Evolutionary conservation across 2,113 vertebrate genomes (phyloP).

Genomic region (Penelope pileata): DNA sequence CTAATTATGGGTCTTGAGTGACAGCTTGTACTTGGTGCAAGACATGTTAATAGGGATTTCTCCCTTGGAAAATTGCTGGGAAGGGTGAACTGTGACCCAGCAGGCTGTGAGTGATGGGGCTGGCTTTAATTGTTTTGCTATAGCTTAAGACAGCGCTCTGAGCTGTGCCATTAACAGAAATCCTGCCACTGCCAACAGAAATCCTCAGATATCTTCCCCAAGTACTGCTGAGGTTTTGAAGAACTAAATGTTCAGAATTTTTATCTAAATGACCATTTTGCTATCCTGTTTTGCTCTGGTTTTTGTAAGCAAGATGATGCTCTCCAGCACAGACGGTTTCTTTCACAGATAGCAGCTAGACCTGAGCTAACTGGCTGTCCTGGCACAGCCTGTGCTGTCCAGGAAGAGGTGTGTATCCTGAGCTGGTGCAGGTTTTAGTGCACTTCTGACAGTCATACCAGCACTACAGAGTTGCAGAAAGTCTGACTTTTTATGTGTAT

Average conservation of each 20-base stretch:
- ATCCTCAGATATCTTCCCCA: background rate
- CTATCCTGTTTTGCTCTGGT: background rate
- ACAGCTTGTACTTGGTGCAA: fast-evolving
- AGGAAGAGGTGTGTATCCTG: background rate
- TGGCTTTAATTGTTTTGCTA: background rate
- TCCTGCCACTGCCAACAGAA: background rate
- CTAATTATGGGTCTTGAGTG: background rate
- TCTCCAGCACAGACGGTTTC: background rate
- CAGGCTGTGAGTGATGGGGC: background rate
- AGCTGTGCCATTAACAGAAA: background rate
- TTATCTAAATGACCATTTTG: background rate
- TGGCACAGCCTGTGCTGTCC: background rate
- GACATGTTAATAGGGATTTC: background rate
- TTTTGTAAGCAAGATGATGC: background rate
- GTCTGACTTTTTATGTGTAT: background rate
- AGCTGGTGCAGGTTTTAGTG: background rate
- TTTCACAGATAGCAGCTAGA: background rate
- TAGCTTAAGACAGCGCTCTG: background rate
- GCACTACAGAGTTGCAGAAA: background rate
- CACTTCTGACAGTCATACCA: background rate
- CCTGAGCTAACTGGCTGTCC: background rate
- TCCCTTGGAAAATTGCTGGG: background rate
- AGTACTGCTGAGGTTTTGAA: background rate
- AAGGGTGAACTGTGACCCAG: background rate
- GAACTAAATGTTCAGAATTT: background rate